Evolutionary conservation across 92 coral and sea anemone genomes (phyloP), one percentile per base, ranked within the genome.

Genomic region (Zoanthus gigantus): DNA sequence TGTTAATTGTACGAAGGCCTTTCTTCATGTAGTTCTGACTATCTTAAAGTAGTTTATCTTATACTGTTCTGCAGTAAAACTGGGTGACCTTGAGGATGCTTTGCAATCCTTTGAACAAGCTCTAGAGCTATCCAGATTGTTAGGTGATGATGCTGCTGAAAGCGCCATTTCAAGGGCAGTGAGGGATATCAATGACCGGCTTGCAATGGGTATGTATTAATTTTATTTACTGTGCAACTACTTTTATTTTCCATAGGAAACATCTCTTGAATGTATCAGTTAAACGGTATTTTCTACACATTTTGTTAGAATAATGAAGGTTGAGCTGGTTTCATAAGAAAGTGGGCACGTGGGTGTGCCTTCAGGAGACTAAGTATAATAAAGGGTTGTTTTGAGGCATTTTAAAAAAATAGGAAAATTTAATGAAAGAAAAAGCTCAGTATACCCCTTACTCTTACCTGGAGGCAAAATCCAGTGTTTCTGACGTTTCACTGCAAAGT

Each of bases 71-170:
- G 74, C 46, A 97, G 99, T 97, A 48, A 97, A 97, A 91, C 93
- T 97, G 52, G 95, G 94, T 53, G 99, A 97, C 58, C 96, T 97
- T 23, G 96, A 92, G 82, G 97, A 88, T 52, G 97, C 99, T 63
- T 84, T 97, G 12, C 95, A 90, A 85, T 95, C 99, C 44, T 97
- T 97, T 92, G 97, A 93, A 92, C 92, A 91, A 88, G 98, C 98
- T 69, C 95, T 90, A 71, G 98, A 97, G 76, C 94, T 97, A 28
- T 97, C 99, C 46, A 95, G 91, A 77, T 87, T 92, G 47, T 50
- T 97, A 82, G 99, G 92, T 57, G 99, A 97, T 88, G 94, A 95
- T 53, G 99, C 98, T 18, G 99, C 99, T 6, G 96, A 93, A 81
- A 94, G 86, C 69, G 99, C 99, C 47, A 91, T 97, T 46, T 94